Conservation (phyloP, 2,888 invertebrate genomes). For the Fragum sueziense region DNA sequence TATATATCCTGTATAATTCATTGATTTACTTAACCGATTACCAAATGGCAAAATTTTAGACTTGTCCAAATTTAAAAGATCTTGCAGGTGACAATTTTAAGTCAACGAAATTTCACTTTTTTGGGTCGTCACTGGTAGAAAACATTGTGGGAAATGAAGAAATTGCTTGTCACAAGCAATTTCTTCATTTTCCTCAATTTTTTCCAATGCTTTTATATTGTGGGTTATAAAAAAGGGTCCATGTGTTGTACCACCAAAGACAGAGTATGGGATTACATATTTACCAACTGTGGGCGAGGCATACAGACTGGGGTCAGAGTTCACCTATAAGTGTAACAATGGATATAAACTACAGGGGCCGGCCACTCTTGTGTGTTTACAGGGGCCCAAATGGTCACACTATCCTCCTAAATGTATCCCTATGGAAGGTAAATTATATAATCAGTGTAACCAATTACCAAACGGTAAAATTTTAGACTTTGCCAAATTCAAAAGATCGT, state of each 20-base stretch:
- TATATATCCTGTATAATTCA: too few species aligned
- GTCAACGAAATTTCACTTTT: too few species aligned
- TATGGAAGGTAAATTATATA: conserved; percentile 47
- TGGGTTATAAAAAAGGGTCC: too few species aligned
- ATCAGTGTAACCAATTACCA: too few species aligned
- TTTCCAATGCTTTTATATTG: too few species aligned
- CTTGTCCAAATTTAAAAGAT: too few species aligned
- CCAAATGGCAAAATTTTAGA: too few species aligned
- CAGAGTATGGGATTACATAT: conserved; percentile 26
- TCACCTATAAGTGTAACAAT: conserved; percentile 90
- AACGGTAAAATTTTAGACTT: too few species aligned
- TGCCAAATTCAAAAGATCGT: too few species aligned
- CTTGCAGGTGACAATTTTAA: too few species aligned
- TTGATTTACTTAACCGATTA: too few species aligned
- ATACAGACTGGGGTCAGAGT: conserved; percentile 79
- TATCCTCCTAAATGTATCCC: conserved; percentile 75
- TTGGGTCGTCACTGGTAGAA: background rate
- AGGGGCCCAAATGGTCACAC: conserved; percentile 86
- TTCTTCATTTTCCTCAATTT: too few species aligned
- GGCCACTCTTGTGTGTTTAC: conserved; percentile 91
- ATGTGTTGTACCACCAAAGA: conserved; percentile 37
- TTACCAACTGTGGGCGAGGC: background rate
- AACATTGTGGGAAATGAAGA: conserved; percentile 1
- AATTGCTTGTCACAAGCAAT: background rate
- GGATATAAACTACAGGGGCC: conserved; percentile 91